Conservation (phyloP, 2,888 invertebrate species). For the Ecdyonurus torrentis region DNA sequence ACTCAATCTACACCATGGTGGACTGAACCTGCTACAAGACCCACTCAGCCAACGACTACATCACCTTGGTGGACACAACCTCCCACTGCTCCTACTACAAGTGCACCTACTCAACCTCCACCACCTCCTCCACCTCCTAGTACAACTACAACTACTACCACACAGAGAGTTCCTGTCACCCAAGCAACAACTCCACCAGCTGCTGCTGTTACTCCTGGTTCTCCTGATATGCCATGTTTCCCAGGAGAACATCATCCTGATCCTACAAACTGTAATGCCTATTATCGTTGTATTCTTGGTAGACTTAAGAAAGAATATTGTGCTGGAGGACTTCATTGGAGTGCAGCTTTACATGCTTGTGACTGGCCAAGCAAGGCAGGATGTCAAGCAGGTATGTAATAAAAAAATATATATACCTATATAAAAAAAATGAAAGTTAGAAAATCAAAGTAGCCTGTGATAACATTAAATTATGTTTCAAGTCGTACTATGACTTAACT, state of each 20-base stretch:
- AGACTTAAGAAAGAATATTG: slow-evolving; percentile 53
- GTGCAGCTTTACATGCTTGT: slow-evolving; percentile 43
- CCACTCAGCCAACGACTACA: slow-evolving; percentile 11
- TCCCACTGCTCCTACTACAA: slow-evolving; percentile 11
- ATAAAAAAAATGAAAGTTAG: not conserved
- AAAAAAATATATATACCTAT: not conserved
- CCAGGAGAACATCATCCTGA: slow-evolving; percentile 37
- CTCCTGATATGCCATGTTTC: slow-evolving; percentile 26
- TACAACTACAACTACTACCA: slow-evolving; percentile 15
- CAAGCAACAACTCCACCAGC: slow-evolving; percentile 9
- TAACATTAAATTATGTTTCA: not conserved
- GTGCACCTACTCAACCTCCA: slow-evolving; percentile 14
- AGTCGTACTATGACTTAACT: not conserved
- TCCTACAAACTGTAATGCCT: slow-evolving; percentile 51
- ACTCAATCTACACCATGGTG: slow-evolving; percentile 9
- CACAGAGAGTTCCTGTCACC: not conserved
- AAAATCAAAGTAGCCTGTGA: no score
- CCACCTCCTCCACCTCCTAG: slow-evolving; percentile 16
- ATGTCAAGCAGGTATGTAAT: slow-evolving; percentile 29
- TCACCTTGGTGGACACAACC: slow-evolving; percentile 12
- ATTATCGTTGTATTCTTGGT: slow-evolving; percentile 59
- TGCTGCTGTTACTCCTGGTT: slow-evolving; percentile 16
- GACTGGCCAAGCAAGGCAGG: slow-evolving; percentile 67
- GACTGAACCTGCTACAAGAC: slow-evolving; percentile 5
- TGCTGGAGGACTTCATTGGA: slow-evolving; percentile 70